Conservation (phyloP, 1,140 invertebrate species). For the Lasaia peninsularis region DNA sequence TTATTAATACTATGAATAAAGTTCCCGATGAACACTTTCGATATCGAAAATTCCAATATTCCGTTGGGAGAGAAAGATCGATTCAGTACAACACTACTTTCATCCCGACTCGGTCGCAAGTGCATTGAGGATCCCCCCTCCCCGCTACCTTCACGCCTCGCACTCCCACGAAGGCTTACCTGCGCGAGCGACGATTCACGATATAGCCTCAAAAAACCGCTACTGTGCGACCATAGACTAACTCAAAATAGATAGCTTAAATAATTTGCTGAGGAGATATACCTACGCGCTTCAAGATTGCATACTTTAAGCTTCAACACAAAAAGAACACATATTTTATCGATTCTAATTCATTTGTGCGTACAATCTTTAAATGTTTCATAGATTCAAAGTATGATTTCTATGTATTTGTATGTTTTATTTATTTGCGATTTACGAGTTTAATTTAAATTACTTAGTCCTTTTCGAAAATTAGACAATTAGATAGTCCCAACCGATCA, state of each 20-base stretch:
- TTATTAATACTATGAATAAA: no score
- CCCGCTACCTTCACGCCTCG: conserved; percentile 22
- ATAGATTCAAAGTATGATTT: no score
- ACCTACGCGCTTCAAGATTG: not conserved
- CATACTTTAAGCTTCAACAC: no score
- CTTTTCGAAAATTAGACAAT: no score
- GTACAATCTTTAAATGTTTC: no score
- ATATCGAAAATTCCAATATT: not conserved
- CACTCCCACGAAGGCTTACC: conserved; percentile 52
- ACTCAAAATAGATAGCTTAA: conserved; percentile 13
- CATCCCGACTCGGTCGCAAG: conserved; percentile 46
- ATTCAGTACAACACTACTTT: conserved; percentile 21
- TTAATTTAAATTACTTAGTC: no score
- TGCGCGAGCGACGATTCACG: conserved; percentile 44
- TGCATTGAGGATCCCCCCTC: conserved; percentile 39
- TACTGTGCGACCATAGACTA: conserved; percentile 48
- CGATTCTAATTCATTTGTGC: no score
- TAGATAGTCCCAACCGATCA: no score
- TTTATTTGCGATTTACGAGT: no score
- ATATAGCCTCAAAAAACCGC: conserved; percentile 54
- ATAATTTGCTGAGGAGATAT: not conserved
- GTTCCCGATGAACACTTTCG: no score
- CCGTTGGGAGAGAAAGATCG: not conserved
- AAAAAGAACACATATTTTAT: no score
- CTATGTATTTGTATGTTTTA: no score